Conservation (phyloP, 1,140 invertebrate genomes). For the Eubasilissa regina region DNA sequence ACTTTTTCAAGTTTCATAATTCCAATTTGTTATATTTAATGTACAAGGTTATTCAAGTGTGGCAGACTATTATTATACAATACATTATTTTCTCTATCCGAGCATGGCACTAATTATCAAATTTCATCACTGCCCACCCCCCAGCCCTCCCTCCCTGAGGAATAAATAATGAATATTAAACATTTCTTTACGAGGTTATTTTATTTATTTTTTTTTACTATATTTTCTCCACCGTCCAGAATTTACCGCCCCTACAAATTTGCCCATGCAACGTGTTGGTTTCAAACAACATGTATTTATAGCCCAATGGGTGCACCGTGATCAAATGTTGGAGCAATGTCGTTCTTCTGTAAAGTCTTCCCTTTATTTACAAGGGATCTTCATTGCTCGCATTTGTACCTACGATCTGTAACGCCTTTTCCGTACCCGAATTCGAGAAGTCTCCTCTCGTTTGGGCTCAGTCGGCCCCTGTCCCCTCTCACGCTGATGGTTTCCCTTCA, state of each 20-base stretch:
- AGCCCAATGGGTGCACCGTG: not conserved
- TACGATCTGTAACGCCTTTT: not conserved
- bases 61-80: no score
- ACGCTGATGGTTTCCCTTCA: conserved; percentile 36
- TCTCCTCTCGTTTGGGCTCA: not conserved
- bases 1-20: no score
- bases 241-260: not conserved
- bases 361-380: not conserved
- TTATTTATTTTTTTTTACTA: no score
- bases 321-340: not conserved
- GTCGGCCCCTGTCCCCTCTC: not conserved
- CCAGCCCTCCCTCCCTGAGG: no score
- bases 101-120: no score
- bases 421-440: not conserved
- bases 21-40: no score
- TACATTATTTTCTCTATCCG: no score
- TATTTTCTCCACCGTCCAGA: no score
- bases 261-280: not conserved
- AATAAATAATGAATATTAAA: no score
- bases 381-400: not conserved
- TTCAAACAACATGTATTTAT: conserved; percentile 4
- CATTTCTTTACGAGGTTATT: no score
- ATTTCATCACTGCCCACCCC: no score
- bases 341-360: not conserved
- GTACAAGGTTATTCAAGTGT: no score